These are phyloP conservation scores for Drosophila paulistorum DNA, from an alignment of 1,140 invertebrate species.

Conservation along the genomic window DNA sequence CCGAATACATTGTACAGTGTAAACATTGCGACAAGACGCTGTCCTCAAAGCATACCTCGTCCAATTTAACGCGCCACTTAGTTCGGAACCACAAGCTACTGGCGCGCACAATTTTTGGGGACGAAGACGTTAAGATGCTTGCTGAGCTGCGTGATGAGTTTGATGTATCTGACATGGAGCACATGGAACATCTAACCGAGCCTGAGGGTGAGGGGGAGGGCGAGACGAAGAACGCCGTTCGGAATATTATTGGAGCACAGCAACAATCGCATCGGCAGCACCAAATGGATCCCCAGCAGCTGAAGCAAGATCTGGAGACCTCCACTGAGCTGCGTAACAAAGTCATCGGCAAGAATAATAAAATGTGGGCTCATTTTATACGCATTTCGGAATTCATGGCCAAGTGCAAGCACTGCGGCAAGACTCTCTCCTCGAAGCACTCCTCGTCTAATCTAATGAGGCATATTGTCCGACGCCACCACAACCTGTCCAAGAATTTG, in stretches of 20 bases:
- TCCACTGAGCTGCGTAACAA: conserved; percentile 57
- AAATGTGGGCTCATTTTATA: conserved; percentile 71
- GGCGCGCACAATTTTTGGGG: conserved; percentile 60
- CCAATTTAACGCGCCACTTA: conserved; percentile 71
- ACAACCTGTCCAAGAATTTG: conserved; percentile 61
- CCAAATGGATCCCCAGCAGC: conserved; percentile 10
- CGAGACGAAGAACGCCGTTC: conserved; percentile 63
- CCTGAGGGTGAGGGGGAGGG: conserved; percentile 51
- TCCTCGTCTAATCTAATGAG: conserved; percentile 72
- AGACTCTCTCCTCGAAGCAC: conserved; percentile 70
- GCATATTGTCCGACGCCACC: conserved; percentile 67
- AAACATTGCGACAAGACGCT: conserved; percentile 75
- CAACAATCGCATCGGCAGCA: conserved; percentile 15
- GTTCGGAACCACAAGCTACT: conserved; percentile 66
- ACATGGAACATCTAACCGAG: conserved; percentile 40
- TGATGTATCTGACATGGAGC: conserved; percentile 55
- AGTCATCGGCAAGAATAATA: conserved; percentile 70
- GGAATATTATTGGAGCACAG: conserved; percentile 57
- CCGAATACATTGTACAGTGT: conserved; percentile 72
- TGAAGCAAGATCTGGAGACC: conserved; percentile 35
- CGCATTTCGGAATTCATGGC: conserved; percentile 72
- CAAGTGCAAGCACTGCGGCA: conserved; percentile 71
- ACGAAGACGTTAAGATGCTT: conserved; percentile 69
- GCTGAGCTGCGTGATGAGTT: conserved; percentile 63
- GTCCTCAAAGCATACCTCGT: conserved; percentile 71